Evolutionary conservation across 2,797 vertebrate species (phyloP).

Genomic region (Amazonetta brasiliensis): DNA sequence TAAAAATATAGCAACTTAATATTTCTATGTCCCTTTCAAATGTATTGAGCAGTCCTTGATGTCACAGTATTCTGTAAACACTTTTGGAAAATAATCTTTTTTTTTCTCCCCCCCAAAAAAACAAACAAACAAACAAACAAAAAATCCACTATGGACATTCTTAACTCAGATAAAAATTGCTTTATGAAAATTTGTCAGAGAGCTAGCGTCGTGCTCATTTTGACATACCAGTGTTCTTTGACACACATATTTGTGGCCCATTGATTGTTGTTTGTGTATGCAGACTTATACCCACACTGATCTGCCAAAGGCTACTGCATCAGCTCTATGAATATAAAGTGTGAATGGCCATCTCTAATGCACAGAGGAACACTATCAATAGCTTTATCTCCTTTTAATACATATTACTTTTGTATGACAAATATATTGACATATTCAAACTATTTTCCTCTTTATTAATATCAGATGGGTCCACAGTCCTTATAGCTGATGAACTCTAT

Average conservation of each 20-base stretch:
- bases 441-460: background rate
- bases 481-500: background rate
- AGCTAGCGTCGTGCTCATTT: background rate
- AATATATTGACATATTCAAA: background rate
- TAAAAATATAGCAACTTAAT: background rate
- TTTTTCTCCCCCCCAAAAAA: background rate
- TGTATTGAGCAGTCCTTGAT: background rate
- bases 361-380: background rate
- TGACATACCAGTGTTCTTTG: background rate
- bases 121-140: background rate
- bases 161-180: background rate
- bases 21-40: background rate
- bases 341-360: background rate
- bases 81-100: background rate
- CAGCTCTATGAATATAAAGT: background rate
- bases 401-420: background rate
- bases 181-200: background rate
- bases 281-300: background rate
- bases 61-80: background rate
- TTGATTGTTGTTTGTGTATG: background rate
- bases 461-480: background rate
- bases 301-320: accelerated
- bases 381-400: background rate
- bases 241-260: too few relatives aligned
- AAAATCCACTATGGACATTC: background rate